phyloP scores from a whole-genome alignment of 1,140 invertebrate species.

The Gonatopus flavifemur region DNA sequence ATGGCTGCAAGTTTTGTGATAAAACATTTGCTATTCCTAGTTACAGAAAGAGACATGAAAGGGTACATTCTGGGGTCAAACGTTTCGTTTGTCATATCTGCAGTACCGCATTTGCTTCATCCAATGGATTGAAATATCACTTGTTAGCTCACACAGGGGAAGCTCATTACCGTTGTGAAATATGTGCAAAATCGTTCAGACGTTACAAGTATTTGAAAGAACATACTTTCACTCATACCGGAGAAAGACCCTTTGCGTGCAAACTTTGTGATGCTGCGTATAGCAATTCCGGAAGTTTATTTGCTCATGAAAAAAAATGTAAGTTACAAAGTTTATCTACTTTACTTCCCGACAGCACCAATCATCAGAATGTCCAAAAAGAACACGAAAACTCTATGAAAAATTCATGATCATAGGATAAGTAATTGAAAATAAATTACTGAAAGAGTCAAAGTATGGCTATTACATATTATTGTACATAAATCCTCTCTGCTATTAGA shows the following conservation, averaged over 20 bases:
- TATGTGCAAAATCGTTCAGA: constrained; percentile 27
- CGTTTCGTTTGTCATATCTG: constrained; percentile 27
- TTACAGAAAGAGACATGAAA: constrained; percentile 24
- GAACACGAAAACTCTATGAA: no score
- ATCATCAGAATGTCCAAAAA: no score
- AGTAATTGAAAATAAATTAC: no score
- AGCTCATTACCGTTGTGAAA: constrained; percentile 24
- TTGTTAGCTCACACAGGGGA: constrained; percentile 17
- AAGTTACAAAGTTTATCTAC: neutral
- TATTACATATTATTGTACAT: no score
- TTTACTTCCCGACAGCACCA: no score
- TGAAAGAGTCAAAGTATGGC: no score
- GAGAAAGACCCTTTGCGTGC: constrained; percentile 33
- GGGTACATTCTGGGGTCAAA: constrained; percentile 14
- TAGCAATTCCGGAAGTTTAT: constrained; percentile 35
- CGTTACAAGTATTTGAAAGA: constrained; percentile 31
- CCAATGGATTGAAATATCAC: constrained; percentile 35
- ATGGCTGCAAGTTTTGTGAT: constrained; percentile 26
- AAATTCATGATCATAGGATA: no score
- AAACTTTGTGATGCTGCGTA: constrained; percentile 30
- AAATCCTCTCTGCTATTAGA: no score
- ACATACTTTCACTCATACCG: constrained; percentile 41
- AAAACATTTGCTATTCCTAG: constrained; percentile 29
- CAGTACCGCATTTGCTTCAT: constrained; percentile 24
- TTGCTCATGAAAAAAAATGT: constrained; percentile 32